Conservation (phyloP, 2,113 vertebrate species). For the Pelecanus crispus region DNA sequence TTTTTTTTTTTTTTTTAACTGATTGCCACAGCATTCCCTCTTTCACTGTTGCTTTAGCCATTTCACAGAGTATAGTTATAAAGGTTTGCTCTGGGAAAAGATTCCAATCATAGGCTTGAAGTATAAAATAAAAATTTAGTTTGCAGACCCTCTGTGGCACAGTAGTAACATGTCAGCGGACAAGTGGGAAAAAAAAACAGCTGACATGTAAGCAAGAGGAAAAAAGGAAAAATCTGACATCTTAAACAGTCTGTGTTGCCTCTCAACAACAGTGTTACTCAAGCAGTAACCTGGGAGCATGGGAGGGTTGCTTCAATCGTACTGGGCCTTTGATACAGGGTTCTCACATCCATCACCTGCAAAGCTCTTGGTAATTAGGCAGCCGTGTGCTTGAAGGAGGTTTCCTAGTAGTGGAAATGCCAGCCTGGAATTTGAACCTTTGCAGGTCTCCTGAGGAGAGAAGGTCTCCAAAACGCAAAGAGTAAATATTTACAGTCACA, state of each 20-base stretch:
- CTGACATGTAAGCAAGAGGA: neutral
- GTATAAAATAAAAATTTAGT: neutral
- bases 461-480: neutral
- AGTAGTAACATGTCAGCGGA: neutral
- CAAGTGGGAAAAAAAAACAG: neutral
- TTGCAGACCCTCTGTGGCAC: neutral
- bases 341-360: neutral
- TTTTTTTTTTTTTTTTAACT: neutral
- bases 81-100: neutral
- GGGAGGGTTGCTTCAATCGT: neutral
- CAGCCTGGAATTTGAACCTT: neutral
- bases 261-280: neutral
- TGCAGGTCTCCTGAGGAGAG: neutral
- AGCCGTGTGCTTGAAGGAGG: neutral
- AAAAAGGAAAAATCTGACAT: neutral
- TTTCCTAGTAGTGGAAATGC: neutral
- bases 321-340: fast-evolving
- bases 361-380: neutral
- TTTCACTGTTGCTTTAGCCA: neutral
- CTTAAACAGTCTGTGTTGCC: neutral
- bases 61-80: neutral
- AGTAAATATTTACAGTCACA: neutral
- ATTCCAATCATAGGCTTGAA: neutral
- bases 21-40: fast-evolving
- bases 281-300: neutral